Base-by-base conservation (phyloP, 2,888 invertebrate genomes). In the Cheilosia variabilis region DNA sequence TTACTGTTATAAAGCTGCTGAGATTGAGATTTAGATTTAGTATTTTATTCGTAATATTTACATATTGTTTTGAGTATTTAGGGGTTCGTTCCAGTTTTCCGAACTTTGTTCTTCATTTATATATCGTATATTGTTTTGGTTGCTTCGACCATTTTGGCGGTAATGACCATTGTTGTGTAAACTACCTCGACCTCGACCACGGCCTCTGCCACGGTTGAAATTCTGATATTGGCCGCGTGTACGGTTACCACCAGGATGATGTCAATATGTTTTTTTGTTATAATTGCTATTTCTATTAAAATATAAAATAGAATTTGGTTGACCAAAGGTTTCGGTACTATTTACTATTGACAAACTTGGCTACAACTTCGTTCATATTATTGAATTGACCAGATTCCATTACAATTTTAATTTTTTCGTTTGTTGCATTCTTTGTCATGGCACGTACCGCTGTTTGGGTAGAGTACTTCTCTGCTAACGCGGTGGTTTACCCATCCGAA, bases 291-390 rank as follows among this genome's bases (percentile, higher is more conserved):
- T 31, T 27, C 27, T 27, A 3, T 27, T 27, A 31, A 31, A n/a
- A 15, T 55, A n/a, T 4, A 55, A n/a, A 31, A 55, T 31, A n/a
- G 55, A 7, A n/a, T 55, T 24, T 24, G 24, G 24, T 24, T 24
- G 24, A 24, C 24, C 24, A 24, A 24, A 24, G 24, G 24, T 24
- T 24, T 24, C 24, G 24, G 24, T 24, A 24, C 24, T 24, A n/a
- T n/a, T n/a, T n/a, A 24, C 24, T 24, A 24, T 24, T 24, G 4
- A 24, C 24, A 24, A 24, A 24, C 24, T 24, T 24, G 24, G 24
- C 24, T 57, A 24, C 24, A 24, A 24, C 57, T 57, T 57, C 57
- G 27, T 57, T 57, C 57, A 57, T 57, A 34, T 57, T n/a, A 10
- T n/a, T n/a, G 15, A 57, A 57, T 19, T 57, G 37, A 17, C 57